Evolutionary conservation across 1,140 invertebrate species (phyloP), one percentile per base, ranked within the genome.

Genomic region (Eriocheir sinensis): DNA sequence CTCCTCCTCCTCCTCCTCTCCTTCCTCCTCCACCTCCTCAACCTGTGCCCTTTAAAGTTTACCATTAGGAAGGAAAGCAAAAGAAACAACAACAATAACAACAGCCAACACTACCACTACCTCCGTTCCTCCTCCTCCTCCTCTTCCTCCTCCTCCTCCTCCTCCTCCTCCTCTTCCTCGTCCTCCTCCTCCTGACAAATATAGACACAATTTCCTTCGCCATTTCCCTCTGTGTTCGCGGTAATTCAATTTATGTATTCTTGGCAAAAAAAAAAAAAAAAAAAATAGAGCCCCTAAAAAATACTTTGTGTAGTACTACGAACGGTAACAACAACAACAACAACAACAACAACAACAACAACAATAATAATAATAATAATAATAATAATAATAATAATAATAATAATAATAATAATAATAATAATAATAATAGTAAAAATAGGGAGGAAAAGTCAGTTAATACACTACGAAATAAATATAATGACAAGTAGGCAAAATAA

Each of bases 41-140:
- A 89, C 30, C 53, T 2, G 30, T 48, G n/a, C 40, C 48, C 91
- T 92, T 44, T 38, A 34, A 40, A 38, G n/a, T 44, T 89, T 44
- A 40, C 0, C 30, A 15, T 89, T 27, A 38, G 27, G 34, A 79
- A 72, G 38, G 15, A 9, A 97, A 97, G 89, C 97, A 53, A 53
- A 53, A 53, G 21, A 85, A 85, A 12, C n/a, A 79, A 27, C 15
- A 36, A 85, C 17, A 85, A 85, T 85, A 30, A 53, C 48, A 53
- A 53, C n/a, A 48, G 9, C 53, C 53, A 60, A 9, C 53, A 60
- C 53, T 21, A 60, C 53, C 53, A 60, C 53, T 21, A 60, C 53
- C 53, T 21, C 53, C 53, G 27, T 21, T 21, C 53, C 53, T 21
- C 53, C 53, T 21, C 17, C 27, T n/a, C 60, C 60, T n/a, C 60